Percentiles rank a stretch among this genome's conserved stretches.
Conservation (phyloP, 2,113 vertebrate species). For the Corynorhinus townsendii region DNA sequence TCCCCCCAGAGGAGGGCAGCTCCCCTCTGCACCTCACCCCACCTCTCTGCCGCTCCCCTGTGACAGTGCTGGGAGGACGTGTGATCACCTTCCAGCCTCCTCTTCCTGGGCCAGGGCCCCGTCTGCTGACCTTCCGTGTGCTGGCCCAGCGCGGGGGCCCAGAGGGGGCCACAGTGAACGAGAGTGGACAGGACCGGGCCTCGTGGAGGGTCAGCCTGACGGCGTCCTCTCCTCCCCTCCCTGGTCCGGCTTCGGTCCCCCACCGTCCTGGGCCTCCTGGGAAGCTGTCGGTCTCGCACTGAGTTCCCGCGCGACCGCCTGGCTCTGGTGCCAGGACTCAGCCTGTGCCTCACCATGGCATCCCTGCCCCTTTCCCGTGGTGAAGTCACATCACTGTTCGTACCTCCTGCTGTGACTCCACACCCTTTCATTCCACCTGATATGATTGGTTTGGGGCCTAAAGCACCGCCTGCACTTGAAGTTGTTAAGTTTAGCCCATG, state of each 20-base stretch:
- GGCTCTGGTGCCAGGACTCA: not conserved
- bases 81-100: not conserved
- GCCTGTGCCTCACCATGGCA: accelerated
- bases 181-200: not conserved
- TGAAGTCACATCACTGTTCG: not conserved
- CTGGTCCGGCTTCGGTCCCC: not conserved
- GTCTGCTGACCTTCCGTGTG: not conserved
- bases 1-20: not conserved
- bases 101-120: not conserved
- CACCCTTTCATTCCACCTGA: not conserved
- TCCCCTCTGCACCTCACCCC: accelerated
- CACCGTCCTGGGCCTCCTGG: not conserved
- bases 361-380: not conserved
- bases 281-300: not conserved
- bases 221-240: not conserved
- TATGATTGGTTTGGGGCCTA: not conserved
- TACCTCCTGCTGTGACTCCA: not conserved
- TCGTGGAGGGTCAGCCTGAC: not conserved
- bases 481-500: not conserved
- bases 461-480: not conserved
- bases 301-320: accelerated
- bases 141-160: not conserved
- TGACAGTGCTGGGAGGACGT: not conserved
- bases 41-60: not conserved
- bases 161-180: not conserved